A percentile compares a stretch with the other conserved stretches of the same genome.
These are phyloP conservation scores for Myopa testacea DNA, from an alignment of 2,888 invertebrate species.

Conservation along the genomic window DNA sequence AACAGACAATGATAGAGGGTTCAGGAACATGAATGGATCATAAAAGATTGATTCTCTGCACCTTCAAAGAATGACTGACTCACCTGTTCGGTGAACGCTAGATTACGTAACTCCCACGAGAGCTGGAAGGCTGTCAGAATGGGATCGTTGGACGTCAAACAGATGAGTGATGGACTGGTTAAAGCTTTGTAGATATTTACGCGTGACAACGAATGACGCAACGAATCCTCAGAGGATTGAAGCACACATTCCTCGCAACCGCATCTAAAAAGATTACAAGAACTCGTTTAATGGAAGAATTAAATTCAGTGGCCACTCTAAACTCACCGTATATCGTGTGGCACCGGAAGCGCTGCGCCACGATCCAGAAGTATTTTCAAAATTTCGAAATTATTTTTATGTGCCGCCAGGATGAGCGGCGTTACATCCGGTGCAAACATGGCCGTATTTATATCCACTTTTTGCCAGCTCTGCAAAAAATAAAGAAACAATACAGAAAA, in stretches of 20 bases:
- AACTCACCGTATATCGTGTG: constrained; percentile 82
- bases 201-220: constrained; percentile 87
- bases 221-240: constrained; percentile 78
- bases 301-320: neutral
- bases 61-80: constrained; percentile 35
- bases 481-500: neutral
- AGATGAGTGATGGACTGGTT: constrained; percentile 93
- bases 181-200: constrained; percentile 94
- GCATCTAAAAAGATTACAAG: constrained; percentile 70
- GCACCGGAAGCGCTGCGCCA: constrained; percentile 91
- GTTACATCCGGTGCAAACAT: constrained; percentile 94
- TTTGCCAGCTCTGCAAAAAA: constrained; percentile 83
- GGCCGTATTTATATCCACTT: constrained; percentile 82
- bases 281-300: neutral
- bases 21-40: too few species aligned
- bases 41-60: neutral
- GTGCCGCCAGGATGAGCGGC: constrained; percentile 91
- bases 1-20: neutral
- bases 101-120: constrained; percentile 91
- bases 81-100: constrained; percentile 88
- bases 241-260: constrained; percentile 90
- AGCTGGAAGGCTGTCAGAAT: constrained; percentile 93
- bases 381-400: constrained; percentile 96
- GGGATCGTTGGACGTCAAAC: constrained; percentile 91
- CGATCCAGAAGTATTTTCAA: constrained; percentile 92